A percentile compares a stretch with the other conserved stretches of the same genome.
phyloP scores from a whole-genome alignment of 2,113 vertebrate species.

The Malurus alboscapulatus region DNA sequence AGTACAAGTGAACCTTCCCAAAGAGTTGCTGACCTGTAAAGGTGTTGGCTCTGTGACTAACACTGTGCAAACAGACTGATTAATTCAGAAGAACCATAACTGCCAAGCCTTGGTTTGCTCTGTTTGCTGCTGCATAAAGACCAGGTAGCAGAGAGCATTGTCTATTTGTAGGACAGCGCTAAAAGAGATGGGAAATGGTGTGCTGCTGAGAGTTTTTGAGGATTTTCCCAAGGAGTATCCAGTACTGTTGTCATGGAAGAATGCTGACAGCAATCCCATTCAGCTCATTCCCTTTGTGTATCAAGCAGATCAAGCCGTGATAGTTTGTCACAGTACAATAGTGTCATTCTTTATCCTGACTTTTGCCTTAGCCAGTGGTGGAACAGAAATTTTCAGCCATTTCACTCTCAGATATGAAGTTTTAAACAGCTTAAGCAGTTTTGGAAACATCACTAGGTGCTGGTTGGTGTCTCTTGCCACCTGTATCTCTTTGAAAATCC shows the following conservation, averaged over 20 bases:
- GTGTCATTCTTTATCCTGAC: background rate
- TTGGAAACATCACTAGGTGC: background rate
- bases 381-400: background rate
- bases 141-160: background rate
- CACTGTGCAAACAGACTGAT: constrained; percentile 34
- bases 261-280: background rate
- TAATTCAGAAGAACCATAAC: background rate
- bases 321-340: background rate
- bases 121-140: background rate
- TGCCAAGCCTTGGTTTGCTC: constrained; percentile 28
- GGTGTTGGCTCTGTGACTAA: constrained; percentile 65
- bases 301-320: background rate
- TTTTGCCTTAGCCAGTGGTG: background rate
- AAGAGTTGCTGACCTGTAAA: constrained; percentile 6
- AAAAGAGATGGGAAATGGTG: background rate
- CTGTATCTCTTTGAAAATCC: background rate
- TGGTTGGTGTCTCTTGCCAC: background rate
- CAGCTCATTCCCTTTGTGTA: background rate
- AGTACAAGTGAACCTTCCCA: constrained; percentile 29
- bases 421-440: background rate
- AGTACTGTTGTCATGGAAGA: background rate
- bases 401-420: background rate
- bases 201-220: background rate
- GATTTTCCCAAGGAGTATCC: background rate
- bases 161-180: background rate